Conservation (phyloP, 2,797 vertebrate species). For the Aulostomus chinensis region DNA sequence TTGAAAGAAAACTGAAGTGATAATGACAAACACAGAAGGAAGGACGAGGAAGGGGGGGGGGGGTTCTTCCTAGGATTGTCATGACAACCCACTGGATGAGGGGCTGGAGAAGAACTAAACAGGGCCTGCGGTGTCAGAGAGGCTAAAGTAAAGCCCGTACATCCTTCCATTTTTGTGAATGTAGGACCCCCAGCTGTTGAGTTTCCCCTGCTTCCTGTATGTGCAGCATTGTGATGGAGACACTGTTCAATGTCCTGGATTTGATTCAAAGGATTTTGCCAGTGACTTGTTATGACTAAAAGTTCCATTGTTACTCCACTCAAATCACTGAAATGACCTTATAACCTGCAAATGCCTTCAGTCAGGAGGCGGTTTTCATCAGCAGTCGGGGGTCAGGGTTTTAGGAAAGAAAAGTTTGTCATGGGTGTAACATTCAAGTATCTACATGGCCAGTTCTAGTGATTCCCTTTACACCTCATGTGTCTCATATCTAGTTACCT, state of each 20-base stretch:
- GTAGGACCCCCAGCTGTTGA: constrained; percentile 37
- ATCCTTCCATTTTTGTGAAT: constrained; percentile 48
- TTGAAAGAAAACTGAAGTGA: constrained; percentile 16
- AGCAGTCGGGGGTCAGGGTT: too few relatives aligned
- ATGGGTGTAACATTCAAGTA: too few relatives aligned
- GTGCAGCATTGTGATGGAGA: constrained; percentile 1
- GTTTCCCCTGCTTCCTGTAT: constrained; percentile 59
- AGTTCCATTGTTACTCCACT: background rate
- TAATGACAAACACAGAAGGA: constrained; percentile 46
- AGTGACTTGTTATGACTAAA: background rate
- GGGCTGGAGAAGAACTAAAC: constrained; percentile 44
- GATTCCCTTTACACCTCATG: too few relatives aligned
- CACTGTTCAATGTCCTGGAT: too few relatives aligned
- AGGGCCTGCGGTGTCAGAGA: too few relatives aligned
- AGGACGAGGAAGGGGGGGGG: constrained; percentile 18
- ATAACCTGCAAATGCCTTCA: too few relatives aligned
- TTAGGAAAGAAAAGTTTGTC: too few relatives aligned
- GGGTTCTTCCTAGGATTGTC: constrained; percentile 28
- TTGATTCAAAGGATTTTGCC: too few relatives aligned
- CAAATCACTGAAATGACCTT: too few relatives aligned
- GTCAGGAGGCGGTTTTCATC: too few relatives aligned
- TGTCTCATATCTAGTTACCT: too few relatives aligned
- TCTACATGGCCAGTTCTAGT: too few relatives aligned
- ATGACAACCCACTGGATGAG: constrained; percentile 24
- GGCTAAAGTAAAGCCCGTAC: constrained; percentile 30